Conservation (phyloP, 2,797 vertebrate genomes). For the Varecia variegata region DNA sequence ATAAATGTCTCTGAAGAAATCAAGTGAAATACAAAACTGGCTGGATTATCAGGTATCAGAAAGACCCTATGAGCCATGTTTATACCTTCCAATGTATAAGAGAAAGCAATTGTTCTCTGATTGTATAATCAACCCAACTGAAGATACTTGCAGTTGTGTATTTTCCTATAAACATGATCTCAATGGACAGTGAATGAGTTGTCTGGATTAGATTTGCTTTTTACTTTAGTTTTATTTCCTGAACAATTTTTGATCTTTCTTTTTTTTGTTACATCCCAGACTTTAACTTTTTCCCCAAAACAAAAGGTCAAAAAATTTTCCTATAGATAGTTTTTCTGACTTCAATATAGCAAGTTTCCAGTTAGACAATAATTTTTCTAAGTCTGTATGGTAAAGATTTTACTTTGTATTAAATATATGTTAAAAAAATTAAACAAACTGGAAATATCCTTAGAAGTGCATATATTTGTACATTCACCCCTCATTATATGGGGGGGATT, state of each 20-base stretch:
- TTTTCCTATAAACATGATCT: neutral
- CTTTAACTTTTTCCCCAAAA: neutral
- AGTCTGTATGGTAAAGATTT: neutral
- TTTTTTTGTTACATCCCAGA: neutral
- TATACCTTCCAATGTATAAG: neutral
- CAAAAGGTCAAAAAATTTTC: neutral
- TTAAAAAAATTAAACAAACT: neutral
- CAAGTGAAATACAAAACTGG: neutral
- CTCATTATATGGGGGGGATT: neutral
- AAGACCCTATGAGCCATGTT: neutral
- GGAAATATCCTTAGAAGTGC: neutral
- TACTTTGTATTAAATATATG: neutral
- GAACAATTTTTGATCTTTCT: neutral
- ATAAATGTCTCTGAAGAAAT: neutral
- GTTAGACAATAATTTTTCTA: neutral
- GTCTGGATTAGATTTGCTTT: neutral
- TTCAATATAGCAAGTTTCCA: neutral
- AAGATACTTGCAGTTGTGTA: neutral
- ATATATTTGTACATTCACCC: neutral
- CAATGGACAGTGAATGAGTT: neutral
- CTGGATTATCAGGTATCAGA: neutral
- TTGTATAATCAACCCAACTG: neutral
- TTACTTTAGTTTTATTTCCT: neutral
- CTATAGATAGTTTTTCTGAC: neutral
- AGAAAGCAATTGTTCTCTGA: neutral